These are phyloP conservation scores for Spisula solida DNA, from an alignment of 2,888 invertebrate species.

Conservation along the genomic window DNA sequence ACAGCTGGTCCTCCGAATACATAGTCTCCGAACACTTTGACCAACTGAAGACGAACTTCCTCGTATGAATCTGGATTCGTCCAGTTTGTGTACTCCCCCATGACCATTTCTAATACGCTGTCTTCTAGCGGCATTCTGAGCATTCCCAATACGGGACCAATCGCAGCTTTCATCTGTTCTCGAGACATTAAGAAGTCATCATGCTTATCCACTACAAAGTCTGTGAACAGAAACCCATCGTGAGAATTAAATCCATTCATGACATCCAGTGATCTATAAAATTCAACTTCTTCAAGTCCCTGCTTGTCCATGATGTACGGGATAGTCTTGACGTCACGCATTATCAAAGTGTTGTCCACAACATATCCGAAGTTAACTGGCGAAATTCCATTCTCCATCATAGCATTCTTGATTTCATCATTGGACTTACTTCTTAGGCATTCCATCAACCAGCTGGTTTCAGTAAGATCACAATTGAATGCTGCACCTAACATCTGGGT, in stretches of 20 bases:
- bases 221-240: slow-evolving; percentile 18
- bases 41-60: neutral
- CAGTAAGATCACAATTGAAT: slow-evolving; percentile 5
- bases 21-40: neutral
- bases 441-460: neutral
- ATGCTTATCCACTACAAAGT: neutral
- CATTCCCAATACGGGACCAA: neutral
- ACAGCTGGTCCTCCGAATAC: neutral
- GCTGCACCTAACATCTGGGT: neutral
- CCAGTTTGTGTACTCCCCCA: slow-evolving; percentile 11
- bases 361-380: neutral
- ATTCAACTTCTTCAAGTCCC: slow-evolving; percentile 34
- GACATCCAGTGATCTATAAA: slow-evolving; percentile 46
- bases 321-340: neutral
- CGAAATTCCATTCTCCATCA: neutral
- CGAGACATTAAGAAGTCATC: neutral
- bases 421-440: neutral
- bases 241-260: slow-evolving; percentile 46
- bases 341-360: slow-evolving; percentile 40
- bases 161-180: neutral
- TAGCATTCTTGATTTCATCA: neutral
- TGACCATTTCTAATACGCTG: neutral
- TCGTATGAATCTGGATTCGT: neutral
- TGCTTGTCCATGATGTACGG: neutral
- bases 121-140: neutral